These are phyloP conservation scores for Heterodera filipjevi DNA, from an alignment of 2,888 invertebrate species.

Conservation along the genomic window DNA sequence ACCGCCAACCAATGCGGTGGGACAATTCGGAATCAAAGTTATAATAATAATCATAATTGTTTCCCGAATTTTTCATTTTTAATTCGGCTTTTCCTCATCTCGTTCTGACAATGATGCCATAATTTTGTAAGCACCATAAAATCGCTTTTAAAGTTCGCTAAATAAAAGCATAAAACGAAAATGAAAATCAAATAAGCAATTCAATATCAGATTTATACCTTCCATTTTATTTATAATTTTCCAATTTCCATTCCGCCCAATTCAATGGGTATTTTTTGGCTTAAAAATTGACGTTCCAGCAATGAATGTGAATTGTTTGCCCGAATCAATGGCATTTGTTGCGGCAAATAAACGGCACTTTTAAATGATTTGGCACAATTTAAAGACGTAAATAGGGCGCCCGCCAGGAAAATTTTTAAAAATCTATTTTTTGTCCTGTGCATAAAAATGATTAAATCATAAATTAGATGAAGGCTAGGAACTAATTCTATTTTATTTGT, in stretches of 20 bases:
- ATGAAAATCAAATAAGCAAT: too few species aligned
- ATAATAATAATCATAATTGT: neutral
- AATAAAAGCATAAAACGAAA: too few species aligned
- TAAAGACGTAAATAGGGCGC: neutral
- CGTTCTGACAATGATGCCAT: neutral
- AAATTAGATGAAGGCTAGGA: too few species aligned
- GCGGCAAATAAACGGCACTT: neutral
- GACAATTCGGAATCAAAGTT: neutral
- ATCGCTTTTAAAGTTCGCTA: neutral
- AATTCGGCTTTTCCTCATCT: neutral
- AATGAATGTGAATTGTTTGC: constrained; percentile 1
- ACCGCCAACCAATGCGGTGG: too few species aligned
- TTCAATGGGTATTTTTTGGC: neutral
- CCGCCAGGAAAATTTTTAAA: too few species aligned
- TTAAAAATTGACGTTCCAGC: neutral
- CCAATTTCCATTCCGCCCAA: neutral
- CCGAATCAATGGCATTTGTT: neutral
- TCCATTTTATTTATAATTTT: neutral
- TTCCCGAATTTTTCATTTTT: constrained; percentile 18
- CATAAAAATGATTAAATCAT: too few species aligned
- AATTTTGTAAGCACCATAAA: constrained; percentile 6
- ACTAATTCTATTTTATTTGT: too few species aligned
- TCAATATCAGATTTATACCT: constrained; percentile 2
- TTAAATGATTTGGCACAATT: neutral
- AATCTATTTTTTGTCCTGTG: too few species aligned